A percentile compares a stretch with the other conserved stretches of the same genome.
phyloP scores from a whole-genome alignment of 2,113 vertebrate species.

The Chaetodon auriga region DNA sequence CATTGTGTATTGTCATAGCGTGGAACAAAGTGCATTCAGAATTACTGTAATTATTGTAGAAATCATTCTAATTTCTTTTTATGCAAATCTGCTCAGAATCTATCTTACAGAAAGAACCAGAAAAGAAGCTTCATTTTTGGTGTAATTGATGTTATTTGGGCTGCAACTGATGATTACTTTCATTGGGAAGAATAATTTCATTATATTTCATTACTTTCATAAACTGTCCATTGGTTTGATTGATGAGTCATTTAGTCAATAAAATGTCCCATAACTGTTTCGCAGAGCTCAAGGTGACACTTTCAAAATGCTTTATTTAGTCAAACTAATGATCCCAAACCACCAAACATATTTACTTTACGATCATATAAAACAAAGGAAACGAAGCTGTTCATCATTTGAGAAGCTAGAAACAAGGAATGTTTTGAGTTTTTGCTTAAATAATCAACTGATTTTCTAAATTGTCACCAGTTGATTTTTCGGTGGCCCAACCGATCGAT shows the following conservation, averaged over 20 bases:
- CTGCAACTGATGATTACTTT: background rate
- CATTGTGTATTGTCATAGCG: background rate
- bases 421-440: background rate
- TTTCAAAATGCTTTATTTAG: background rate
- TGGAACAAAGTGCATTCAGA: background rate
- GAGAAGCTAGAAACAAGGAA: background rate
- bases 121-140: background rate
- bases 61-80: background rate
- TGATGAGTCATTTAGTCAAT: background rate
- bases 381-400: background rate
- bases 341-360: background rate
- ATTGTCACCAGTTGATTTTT: background rate
- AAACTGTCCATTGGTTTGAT: background rate
- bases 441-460: background rate
- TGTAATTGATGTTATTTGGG: background rate
- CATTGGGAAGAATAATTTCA: background rate
- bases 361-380: background rate
- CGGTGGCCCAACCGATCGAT: background rate
- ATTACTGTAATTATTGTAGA: background rate
- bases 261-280: background rate
- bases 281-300: background rate
- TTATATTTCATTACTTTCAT: background rate
- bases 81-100: constrained; percentile 7
- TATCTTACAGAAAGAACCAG: background rate
- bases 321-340: background rate